phyloP scores from a whole-genome alignment of 2,888 invertebrate genomes.

The Acleris sparsana region DNA sequence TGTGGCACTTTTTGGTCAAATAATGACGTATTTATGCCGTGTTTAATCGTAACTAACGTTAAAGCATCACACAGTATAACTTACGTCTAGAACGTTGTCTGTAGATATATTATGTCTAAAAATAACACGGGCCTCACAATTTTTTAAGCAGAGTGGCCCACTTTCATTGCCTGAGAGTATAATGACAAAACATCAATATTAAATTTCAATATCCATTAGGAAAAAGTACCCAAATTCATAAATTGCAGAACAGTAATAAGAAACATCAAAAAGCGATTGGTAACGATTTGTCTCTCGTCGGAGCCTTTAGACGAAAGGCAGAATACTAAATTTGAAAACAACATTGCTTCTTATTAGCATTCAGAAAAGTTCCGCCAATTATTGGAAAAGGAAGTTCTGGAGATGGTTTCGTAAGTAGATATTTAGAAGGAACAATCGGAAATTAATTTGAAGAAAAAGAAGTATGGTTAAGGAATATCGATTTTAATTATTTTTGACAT shows the following conservation, averaged over 20 bases:
- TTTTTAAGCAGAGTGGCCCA: too few species aligned
- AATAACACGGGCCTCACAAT: too few species aligned
- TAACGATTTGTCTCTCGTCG: not conserved
- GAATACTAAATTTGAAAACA: slow-evolving; percentile 10
- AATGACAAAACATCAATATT: slow-evolving; percentile 1
- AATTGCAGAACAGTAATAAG: slow-evolving; percentile 1
- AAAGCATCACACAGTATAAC: too few species aligned
- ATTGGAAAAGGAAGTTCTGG: not conserved
- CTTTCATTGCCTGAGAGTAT: not conserved
- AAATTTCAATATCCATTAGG: slow-evolving; percentile 6
- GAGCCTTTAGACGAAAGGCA: not conserved
- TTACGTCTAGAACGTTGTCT: too few species aligned
- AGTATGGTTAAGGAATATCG: too few species aligned
- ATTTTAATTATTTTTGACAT: too few species aligned
- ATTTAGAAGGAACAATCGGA: too few species aligned
- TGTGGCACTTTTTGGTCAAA: too few species aligned
- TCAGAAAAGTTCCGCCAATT: not conserved
- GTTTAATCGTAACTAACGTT: too few species aligned
- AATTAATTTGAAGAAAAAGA: too few species aligned
- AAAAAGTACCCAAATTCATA: not conserved
- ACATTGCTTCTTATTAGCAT: slow-evolving; percentile 3
- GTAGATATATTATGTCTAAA: too few species aligned
- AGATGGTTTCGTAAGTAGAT: not conserved
- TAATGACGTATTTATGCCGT: too few species aligned
- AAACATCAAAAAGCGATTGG: slow-evolving; percentile 16